Evolutionary conservation across 2,888 invertebrate species (phyloP).

Genomic region (Rhagonycha fulva): DNA sequence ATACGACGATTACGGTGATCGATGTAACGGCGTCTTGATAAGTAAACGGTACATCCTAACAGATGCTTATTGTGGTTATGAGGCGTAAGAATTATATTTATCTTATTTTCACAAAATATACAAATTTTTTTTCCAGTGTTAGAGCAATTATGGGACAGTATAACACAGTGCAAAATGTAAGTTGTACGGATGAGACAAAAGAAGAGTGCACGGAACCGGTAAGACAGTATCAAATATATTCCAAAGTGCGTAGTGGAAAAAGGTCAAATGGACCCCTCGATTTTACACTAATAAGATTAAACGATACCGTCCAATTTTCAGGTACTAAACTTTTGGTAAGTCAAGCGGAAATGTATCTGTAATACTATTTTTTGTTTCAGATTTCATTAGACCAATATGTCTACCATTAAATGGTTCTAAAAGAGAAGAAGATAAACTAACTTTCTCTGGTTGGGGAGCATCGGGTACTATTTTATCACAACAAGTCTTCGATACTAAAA

Average conservation of each 20-base stretch:
- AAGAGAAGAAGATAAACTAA: background rate
- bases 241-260: conserved; percentile 4
- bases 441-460: conserved; percentile 17
- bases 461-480: background rate
- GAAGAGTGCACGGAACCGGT: conserved; percentile 8
- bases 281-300: conserved; percentile 9
- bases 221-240: background rate
- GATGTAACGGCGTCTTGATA: conserved; percentile 16
- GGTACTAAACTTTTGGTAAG: background rate
- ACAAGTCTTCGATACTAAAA: background rate
- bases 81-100: background rate
- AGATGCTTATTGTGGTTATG: conserved; percentile 11
- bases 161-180: background rate
- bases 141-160: conserved; percentile 9
- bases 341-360: background rate
- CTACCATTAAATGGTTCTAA: background rate
- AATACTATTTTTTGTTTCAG: background rate
- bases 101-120: background rate
- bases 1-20: conserved; percentile 7
- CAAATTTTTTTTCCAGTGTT: background rate
- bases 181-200: background rate
- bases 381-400: conserved; percentile 21
- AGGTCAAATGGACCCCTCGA: conserved; percentile 6
- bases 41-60: conserved; percentile 19
- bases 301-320: background rate